A percentile compares a stretch with the other conserved stretches of the same genome.
Evolutionary conservation across 1,140 invertebrate genomes (phyloP).

Genomic region (Scylla paramamosain): DNA sequence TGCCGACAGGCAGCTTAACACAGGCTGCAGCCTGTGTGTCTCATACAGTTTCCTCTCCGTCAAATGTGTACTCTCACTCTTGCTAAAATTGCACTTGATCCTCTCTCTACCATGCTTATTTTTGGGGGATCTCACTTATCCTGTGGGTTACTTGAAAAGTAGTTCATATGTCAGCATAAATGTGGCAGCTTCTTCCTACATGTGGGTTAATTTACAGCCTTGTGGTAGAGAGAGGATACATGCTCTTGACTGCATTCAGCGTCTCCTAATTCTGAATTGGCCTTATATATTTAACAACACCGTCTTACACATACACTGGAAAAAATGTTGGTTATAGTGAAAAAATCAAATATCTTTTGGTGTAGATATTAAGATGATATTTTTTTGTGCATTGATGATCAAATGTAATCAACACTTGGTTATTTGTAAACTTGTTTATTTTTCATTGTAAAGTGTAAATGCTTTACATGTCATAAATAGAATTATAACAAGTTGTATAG

Average conservation of each 20-base stretch:
- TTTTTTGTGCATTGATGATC: too few relatives aligned
- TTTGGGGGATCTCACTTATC: background rate
- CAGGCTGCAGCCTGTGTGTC: background rate
- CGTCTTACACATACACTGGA: background rate
- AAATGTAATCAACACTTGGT: too few relatives aligned
- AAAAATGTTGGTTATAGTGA: background rate
- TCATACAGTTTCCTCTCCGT: slow-evolving; percentile 31
- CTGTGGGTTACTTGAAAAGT: background rate
- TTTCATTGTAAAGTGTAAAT: too few relatives aligned
- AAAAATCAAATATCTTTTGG: background rate
- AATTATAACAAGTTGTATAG: too few relatives aligned
- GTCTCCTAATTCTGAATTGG: background rate
- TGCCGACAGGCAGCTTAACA: slow-evolving; percentile 43
- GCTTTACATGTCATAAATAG: too few relatives aligned
- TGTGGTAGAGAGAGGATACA: slow-evolving; percentile 38
- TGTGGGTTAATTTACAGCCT: background rate
- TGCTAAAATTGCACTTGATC: slow-evolving; percentile 8
- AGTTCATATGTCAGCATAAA: background rate
- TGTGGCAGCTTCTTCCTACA: background rate
- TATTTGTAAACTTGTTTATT: too few relatives aligned
- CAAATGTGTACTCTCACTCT: background rate
- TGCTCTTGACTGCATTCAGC: slow-evolving; percentile 36
- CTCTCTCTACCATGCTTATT: slow-evolving; percentile 17
- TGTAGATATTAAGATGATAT: too few relatives aligned
- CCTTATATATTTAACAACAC: slow-evolving; percentile 31